Conservation (phyloP, 2,888 invertebrate species). For the Lydus trimaculatus region DNA sequence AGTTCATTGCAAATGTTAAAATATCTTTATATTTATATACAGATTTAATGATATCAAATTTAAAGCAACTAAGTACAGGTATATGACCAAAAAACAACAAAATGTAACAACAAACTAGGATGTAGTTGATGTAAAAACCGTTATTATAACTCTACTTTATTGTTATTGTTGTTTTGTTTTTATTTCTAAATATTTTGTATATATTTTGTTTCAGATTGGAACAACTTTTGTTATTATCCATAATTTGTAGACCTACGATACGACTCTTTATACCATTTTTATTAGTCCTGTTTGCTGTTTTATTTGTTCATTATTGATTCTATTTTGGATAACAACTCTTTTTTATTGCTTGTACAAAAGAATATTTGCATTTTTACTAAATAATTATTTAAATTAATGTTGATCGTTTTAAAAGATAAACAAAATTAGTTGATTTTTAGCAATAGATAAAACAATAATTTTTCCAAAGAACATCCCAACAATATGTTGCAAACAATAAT, state of each 20-base stretch:
- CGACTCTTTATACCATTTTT: not conserved
- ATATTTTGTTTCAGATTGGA: not conserved
- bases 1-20: not conserved
- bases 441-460: too few relatives aligned
- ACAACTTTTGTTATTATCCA: not conserved
- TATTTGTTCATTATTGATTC: constrained; percentile 3
- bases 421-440: not conserved
- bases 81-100: not conserved
- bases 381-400: not conserved
- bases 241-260: not conserved
- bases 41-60: constrained; percentile 4
- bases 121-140: not conserved
- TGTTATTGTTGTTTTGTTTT: not conserved
- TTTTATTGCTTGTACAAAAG: not conserved
- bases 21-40: not conserved
- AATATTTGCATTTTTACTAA: not conserved
- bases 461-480: too few relatives aligned
- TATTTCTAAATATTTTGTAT: not conserved
- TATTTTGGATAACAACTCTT: not conserved
- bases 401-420: not conserved
- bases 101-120: not conserved
- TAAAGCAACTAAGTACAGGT: not conserved
- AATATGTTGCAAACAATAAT: too few relatives aligned
- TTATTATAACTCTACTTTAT: constrained; percentile 1
- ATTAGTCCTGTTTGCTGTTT: not conserved